These are phyloP conservation scores for Neoscelio sp. DNA, from an alignment of 2,888 invertebrate species.

Conservation along the genomic window DNA sequence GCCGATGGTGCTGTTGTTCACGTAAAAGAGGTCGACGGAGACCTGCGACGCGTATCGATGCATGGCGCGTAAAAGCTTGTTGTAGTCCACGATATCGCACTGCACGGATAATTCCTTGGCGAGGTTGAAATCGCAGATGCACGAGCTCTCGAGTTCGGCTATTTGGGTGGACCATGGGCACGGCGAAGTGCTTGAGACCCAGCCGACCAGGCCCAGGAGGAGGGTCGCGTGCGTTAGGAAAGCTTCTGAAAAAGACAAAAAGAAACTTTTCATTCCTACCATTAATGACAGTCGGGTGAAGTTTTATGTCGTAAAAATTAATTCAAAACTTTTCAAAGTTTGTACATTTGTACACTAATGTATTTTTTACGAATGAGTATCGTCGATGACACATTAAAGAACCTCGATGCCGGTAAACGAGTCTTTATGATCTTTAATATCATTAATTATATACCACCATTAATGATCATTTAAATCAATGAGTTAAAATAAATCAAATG, in stretches of 20 bases:
- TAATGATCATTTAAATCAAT: too few species aligned
- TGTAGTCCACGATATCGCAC: slow-evolving; percentile 94
- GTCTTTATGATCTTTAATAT: too few species aligned
- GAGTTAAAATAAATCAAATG: too few species aligned
- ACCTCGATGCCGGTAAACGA: too few species aligned
- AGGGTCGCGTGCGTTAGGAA: slow-evolving; percentile 69
- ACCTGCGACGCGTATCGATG: slow-evolving; percentile 86
- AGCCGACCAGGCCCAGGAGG: slow-evolving; percentile 67
- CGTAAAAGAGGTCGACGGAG: slow-evolving; percentile 92
- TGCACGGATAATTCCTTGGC: slow-evolving; percentile 94
- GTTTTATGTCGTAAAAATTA: too few species aligned
- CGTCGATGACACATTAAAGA: too few species aligned
- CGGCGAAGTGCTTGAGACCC: slow-evolving; percentile 84
- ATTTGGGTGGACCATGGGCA: slow-evolving; percentile 93
- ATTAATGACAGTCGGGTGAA: too few species aligned
- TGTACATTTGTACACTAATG: too few species aligned
- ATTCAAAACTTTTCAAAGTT: too few species aligned
- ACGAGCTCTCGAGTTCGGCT: slow-evolving; percentile 91
- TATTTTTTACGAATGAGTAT: too few species aligned
- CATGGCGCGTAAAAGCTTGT: slow-evolving; percentile 89
- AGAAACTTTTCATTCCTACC: too few species aligned
- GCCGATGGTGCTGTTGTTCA: slow-evolving; percentile 93
- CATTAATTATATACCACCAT: too few species aligned
- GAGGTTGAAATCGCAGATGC: slow-evolving; percentile 94
- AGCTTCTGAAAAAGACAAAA: slow-evolving; percentile 24